phyloP scores from a whole-genome alignment of 1,140 invertebrate genomes.

The Achroia grisella region DNA sequence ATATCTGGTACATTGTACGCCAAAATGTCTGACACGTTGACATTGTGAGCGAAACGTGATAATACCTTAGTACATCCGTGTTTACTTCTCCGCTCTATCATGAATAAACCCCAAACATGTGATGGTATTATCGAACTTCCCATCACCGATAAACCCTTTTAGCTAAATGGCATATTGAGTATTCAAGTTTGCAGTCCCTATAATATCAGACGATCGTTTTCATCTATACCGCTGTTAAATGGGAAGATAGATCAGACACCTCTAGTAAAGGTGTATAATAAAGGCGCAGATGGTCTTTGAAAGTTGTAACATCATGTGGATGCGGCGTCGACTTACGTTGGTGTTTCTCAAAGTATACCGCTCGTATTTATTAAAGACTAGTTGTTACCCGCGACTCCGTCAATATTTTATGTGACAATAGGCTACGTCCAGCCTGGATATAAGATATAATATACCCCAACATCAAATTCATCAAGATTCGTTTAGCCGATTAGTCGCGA shows the following conservation, averaged over 20 bases:
- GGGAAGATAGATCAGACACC: constrained; percentile 24
- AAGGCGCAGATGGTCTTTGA: constrained; percentile 17
- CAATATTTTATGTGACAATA: no score
- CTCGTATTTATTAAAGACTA: no score
- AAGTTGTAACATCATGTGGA: constrained; percentile 16
- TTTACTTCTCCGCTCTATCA: constrained; percentile 20
- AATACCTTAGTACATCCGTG: constrained; percentile 2
- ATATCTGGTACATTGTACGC: no score
- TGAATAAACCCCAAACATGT: constrained; percentile 22
- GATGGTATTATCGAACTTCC: constrained; percentile 38
- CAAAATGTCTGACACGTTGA: no score
- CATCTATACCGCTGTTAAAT: constrained; percentile 23
- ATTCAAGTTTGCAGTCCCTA: constrained; percentile 31
- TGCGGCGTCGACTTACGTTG: no score
- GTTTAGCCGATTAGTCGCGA: no score
- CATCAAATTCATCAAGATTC: no score
- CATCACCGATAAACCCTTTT: constrained; percentile 52
- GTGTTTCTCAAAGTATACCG: no score
- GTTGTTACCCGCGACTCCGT: no score
- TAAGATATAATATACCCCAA: no score
- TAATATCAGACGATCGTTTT: constrained; percentile 21
- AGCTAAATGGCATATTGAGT: constrained; percentile 52
- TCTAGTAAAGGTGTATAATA: constrained; percentile 1
- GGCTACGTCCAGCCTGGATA: no score
- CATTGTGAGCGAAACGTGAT: not conserved